These are phyloP conservation scores for Exocentrus adspersus DNA, from an alignment of 2,888 invertebrate genomes.

Conservation along the genomic window DNA sequence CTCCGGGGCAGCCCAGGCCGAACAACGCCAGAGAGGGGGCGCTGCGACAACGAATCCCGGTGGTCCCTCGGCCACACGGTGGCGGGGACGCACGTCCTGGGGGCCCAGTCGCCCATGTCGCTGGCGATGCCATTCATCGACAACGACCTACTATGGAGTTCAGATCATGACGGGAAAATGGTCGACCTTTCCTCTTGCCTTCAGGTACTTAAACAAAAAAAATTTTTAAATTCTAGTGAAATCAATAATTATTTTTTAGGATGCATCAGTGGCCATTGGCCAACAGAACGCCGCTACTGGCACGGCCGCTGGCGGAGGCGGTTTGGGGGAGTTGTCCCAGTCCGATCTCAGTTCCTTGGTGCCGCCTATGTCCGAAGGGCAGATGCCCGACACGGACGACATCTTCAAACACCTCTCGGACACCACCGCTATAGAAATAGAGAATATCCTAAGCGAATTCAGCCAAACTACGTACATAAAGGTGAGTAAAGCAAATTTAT, in stretches of 20 bases:
- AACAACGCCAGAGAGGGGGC: no score
- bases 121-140: conserved; percentile 96
- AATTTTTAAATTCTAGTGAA: no score
- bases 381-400: conserved; percentile 74
- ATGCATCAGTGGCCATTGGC: conserved; percentile 70
- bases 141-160: conserved; percentile 94
- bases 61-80: conserved; percentile 64
- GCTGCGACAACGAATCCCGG: conserved; percentile 6
- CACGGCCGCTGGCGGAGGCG: conserved; percentile 45
- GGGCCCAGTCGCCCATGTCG: conserved; percentile 68
- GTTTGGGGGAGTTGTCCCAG: conserved; percentile 75
- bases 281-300: conserved; percentile 64
- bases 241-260: conserved; percentile 62
- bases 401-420: conserved; percentile 85
- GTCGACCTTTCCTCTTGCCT: conserved; percentile 90
- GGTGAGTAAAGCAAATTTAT: no score
- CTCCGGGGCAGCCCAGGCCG: conserved; percentile 23
- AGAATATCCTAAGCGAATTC: conserved; percentile 82
- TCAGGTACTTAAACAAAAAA: no score
- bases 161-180: conserved; percentile 94
- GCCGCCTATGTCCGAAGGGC: conserved; percentile 68
- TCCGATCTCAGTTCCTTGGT: conserved; percentile 78
- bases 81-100: conserved; percentile 73
- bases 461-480: conserved; percentile 75
- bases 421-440: conserved; percentile 86